Conservation (phyloP, 2,797 vertebrate genomes). For the Tokudaia muenninki region DNA sequence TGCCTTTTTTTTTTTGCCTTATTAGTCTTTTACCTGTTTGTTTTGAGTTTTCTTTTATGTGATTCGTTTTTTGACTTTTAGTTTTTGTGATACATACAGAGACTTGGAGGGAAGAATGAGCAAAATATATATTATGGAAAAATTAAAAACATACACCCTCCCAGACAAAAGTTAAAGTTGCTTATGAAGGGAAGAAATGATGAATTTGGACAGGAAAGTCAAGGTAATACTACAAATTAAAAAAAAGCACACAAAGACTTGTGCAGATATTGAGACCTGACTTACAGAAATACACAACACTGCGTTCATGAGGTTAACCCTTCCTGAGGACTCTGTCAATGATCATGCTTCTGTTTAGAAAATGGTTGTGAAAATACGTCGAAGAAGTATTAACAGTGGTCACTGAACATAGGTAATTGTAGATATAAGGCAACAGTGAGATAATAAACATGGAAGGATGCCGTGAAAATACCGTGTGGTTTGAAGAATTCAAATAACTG, state of each 20-base stretch:
- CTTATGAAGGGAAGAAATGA: slow-evolving; percentile 8
- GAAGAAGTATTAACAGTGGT: neutral
- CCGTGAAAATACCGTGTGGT: neutral
- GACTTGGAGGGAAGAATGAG: neutral
- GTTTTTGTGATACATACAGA: neutral
- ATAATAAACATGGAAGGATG: neutral
- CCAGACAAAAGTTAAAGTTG: neutral
- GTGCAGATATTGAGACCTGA: neutral
- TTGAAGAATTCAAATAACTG: neutral
- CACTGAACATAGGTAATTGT: neutral
- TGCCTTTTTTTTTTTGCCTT: neutral
- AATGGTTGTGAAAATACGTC: neutral
- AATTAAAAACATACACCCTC: neutral
- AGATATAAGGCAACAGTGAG: neutral
- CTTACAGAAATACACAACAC: neutral
- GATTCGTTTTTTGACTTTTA: neutral
- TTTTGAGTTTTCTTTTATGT: neutral
- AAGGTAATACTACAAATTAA: neutral
- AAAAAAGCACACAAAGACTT: neutral
- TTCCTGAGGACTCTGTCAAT: neutral
- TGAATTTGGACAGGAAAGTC: neutral
- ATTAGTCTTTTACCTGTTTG: neutral
- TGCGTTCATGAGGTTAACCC: fast-evolving
- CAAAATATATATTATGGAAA: neutral
- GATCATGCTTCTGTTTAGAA: neutral